A percentile compares a stretch with the other conserved stretches of the same genome.
phyloP scores from a whole-genome alignment of 2,888 invertebrate genomes.

The Apamea monoglypha region DNA sequence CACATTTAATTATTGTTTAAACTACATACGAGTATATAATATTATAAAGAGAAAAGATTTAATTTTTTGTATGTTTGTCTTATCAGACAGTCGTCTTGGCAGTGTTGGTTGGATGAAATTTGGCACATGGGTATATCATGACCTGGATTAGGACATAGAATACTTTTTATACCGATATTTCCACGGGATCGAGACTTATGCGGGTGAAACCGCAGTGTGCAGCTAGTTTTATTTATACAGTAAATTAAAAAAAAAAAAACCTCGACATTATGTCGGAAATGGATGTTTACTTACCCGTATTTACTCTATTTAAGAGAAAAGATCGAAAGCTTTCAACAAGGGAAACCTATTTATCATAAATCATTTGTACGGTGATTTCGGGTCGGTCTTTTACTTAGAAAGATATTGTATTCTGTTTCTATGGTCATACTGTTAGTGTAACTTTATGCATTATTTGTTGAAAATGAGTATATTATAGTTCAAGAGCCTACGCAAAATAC shows the following conservation, averaged over 20 bases:
- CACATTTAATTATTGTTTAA: conserved; percentile 10
- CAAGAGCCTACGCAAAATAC: background rate
- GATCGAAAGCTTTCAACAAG: conserved; percentile 35
- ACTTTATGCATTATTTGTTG: conserved; percentile 16
- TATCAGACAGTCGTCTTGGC: no score
- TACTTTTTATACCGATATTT: background rate
- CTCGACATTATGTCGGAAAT: conserved; percentile 14
- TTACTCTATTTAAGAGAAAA: conserved; percentile 28
- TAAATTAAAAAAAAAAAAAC: conserved; percentile 13
- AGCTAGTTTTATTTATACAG: conserved; percentile 7
- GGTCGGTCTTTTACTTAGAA: conserved; percentile 10
- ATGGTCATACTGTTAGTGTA: background rate
- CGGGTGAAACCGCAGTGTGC: background rate
- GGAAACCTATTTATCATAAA: conserved; percentile 45
- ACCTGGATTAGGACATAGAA: no score
- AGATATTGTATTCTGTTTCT: conserved; percentile 20
- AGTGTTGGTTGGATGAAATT: background rate
- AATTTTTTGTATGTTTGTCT: background rate
- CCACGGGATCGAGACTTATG: background rate
- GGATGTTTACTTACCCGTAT: conserved; percentile 15
- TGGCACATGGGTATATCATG: background rate
- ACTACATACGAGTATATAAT: background rate
- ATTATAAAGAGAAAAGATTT: background rate
- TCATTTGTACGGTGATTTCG: conserved; percentile 37
- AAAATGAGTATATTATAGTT: conserved; percentile 8